Percentiles rank a stretch among this genome's conserved stretches.
These are phyloP conservation scores for Artibeus lituratus DNA, from an alignment of 2,797 vertebrate species.

Conservation along the genomic window DNA sequence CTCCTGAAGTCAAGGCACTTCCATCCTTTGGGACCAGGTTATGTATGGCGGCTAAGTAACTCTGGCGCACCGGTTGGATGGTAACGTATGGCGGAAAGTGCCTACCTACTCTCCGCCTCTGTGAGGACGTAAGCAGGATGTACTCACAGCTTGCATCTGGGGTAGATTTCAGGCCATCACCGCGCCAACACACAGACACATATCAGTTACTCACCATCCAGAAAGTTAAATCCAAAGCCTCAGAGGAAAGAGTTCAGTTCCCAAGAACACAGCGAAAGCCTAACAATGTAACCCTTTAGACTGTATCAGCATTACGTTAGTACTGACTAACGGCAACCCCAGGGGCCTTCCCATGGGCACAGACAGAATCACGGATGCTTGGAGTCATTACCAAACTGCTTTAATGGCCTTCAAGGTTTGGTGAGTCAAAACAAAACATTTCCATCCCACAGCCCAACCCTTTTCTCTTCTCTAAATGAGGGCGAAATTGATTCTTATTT, in stretches of 20 bases:
- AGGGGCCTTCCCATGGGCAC: neutral
- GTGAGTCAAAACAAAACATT: slow-evolving; percentile 11
- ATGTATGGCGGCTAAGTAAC: neutral
- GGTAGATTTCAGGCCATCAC: neutral
- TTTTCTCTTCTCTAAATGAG: neutral
- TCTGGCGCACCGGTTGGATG: neutral
- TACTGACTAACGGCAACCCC: neutral
- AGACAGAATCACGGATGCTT: neutral
- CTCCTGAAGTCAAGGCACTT: neutral
- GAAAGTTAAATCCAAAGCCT: neutral
- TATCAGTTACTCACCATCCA: neutral
- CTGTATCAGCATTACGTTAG: neutral
- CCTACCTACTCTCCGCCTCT: neutral
- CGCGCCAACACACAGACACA: neutral
- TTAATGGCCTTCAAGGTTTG: slow-evolving; percentile 43
- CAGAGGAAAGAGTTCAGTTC: neutral
- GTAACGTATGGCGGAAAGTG: neutral
- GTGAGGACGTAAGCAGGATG: neutral
- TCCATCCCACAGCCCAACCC: neutral
- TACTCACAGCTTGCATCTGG: neutral
- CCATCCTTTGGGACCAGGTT: neutral
- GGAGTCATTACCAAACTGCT: neutral
- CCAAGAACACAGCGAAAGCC: neutral
- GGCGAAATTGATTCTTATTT: neutral
- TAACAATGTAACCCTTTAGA: neutral